Evolutionary conservation across 2,888 invertebrate species (phyloP), one percentile per base, ranked within the genome.

Genomic region (Matsumyia berberina): DNA sequence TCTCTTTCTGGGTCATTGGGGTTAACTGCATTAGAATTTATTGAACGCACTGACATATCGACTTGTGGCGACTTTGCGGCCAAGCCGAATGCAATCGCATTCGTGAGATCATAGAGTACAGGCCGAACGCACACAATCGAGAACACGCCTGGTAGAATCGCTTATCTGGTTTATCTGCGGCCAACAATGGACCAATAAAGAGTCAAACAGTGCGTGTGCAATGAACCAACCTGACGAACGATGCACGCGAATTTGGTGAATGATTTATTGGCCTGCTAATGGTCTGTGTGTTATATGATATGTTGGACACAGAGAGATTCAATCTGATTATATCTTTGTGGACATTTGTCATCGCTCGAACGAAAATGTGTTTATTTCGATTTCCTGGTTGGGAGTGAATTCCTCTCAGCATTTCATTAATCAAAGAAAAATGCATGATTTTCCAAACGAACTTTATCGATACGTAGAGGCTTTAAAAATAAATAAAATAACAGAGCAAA

Each of bases 21-120:
- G 85, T 85, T 80, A 85, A 85, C 85, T 80, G 69, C 80, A 74
- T 74, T 74, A 15, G 35, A 57, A 74, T 85, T 69, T 76, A 85
- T 85, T 76, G 64, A 74, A 79, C 58, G 77, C 64, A 85, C 83
- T 67, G 73, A 83, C 55, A 80, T 46, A 73, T 37, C 70, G 53
- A 8, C 64, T 55, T 46, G 46, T 24, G 74, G n/a, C n/a, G n/a
- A 67, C 55, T 66, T 57, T 57, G 37, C 62, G n/a, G n/a, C 46
- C 49, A 37, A 39, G 11, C 33, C 57, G 37, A 77, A 69, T 57
- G 15, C 66, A 77, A 77, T 82, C 39, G 70, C 15, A 39, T 67
- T 66, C 55, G 53, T 19, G 37, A 60, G 72, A 73, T 62, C 42
- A 73, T 39, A 46, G 58, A 15, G n/a, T n/a, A 33, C 39, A 39